Evolutionary conservation across 2,113 vertebrate genomes (phyloP), one percentile per base, ranked within the genome.

Genomic region (Pygoscelis adeliae): DNA sequence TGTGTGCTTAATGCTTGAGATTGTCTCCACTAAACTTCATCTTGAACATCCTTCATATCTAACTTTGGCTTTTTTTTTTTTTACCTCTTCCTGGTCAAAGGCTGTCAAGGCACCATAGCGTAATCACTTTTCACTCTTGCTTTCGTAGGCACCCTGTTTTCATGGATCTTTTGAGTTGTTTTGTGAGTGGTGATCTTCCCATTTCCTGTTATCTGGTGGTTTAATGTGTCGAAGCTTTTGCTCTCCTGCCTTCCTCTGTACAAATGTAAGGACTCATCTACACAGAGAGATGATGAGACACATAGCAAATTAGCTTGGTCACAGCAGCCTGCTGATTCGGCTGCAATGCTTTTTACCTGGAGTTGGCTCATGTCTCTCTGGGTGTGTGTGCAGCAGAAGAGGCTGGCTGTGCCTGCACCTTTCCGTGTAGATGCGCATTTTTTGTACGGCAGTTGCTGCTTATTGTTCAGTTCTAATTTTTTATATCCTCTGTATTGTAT

Each of bases 1-100:
- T 55, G 49, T 83, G 81, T 76, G 90, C 96, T 89, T 91, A 90
- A 91, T 69, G 91, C 92, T 85, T 76, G 46, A 91, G 70, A 69
- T 59, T 3, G 13, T 91, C 74, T 90, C 74, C 61, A 73, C 94
- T 94, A 82, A 95, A 74, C 74, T 76, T 96, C 91, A 91, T 83
- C 74, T 76, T 85, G 66, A 89, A 58, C 91, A 79, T 92, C 85
- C 26, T 80, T 96, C 87, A 94, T 91, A 53, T 49, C 74, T 95
- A 79, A 92, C 62, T 76, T 23, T 42, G 42, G 44, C 44, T 5
- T 29, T 32, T 34, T 12, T 20, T 30, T 44, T 69, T 77, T 69
- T 73, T 91, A 87, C 30, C 30, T 81, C 49, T 73, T 66, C 30
- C 49, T 53, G 61, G 15, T 67, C 46, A 82, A 91, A 96, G 77